Evolutionary conservation across 1,140 invertebrate species (phyloP).

Genomic region (Cydia strobilella): DNA sequence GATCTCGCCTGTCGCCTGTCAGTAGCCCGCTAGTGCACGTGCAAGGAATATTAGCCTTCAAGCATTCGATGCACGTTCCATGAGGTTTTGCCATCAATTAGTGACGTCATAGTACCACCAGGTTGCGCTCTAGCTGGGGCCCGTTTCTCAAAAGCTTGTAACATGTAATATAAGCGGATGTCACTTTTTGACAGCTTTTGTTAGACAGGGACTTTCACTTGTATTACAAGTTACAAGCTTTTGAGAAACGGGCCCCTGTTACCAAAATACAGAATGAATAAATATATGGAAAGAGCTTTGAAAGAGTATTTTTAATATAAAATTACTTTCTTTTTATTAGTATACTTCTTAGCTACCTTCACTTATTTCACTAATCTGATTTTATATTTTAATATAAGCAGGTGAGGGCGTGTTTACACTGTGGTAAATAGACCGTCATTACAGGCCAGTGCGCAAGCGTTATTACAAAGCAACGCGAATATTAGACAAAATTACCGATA

Average conservation of each 20-base stretch:
- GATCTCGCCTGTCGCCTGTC: not conserved
- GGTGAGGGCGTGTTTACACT: not conserved
- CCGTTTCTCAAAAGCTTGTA: no score
- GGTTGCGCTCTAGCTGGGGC: not conserved
- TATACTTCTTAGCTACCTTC: not conserved
- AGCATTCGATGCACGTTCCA: not conserved
- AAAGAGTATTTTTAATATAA: not conserved
- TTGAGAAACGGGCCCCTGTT: no score
- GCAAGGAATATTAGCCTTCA: not conserved
- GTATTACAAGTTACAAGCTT: no score
- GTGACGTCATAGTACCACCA: not conserved
- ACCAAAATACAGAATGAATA: not conserved
- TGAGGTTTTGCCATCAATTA: not conserved
- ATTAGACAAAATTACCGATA: not conserved
- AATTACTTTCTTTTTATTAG: not conserved
- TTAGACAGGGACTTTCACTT: no score
- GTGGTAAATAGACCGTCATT: constrained; percentile 13
- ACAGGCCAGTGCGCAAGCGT: constrained; percentile 12
- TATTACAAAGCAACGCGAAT: not conserved
- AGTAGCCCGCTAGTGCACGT: not conserved
- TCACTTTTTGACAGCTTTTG: no score
- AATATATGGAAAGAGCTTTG: no score
- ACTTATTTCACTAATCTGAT: not conserved
- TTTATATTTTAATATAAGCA: not conserved
- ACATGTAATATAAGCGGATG: no score